Conservation (phyloP, 2,888 invertebrate genomes). For the Drosophila melanosoma region DNA sequence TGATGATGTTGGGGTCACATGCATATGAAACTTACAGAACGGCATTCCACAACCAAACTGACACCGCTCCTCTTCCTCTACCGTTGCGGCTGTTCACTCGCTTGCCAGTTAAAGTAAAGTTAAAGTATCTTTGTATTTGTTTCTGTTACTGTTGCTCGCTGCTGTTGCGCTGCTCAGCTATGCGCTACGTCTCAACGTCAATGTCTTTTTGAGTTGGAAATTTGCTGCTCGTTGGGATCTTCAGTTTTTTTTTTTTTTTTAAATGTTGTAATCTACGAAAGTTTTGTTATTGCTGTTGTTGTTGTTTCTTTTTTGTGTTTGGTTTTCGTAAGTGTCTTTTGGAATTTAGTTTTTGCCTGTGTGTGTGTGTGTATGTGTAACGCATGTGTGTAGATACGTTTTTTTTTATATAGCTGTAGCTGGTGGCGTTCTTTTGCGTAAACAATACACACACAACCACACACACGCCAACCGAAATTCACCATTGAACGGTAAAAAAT, state of each 20-base stretch:
- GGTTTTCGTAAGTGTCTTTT: slow-evolving; percentile 68
- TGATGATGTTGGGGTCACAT: slow-evolving; percentile 66
- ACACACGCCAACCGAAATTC: slow-evolving; percentile 53
- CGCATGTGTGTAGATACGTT: slow-evolving; percentile 21
- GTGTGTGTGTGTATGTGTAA: slow-evolving; percentile 32
- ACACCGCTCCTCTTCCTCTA: slow-evolving; percentile 18
- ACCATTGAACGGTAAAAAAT: slow-evolving; percentile 76
- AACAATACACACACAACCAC: slow-evolving; percentile 50
- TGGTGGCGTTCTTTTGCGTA: slow-evolving; percentile 68
- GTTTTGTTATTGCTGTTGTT: slow-evolving; percentile 47
- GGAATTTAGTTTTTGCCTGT: slow-evolving; percentile 26
- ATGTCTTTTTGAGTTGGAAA: slow-evolving; percentile 36
- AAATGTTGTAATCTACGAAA: slow-evolving; percentile 68
- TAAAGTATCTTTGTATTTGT: slow-evolving; percentile 60
- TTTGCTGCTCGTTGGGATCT: slow-evolving; percentile 40
- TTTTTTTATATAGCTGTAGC: slow-evolving; percentile 47
- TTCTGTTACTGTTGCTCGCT: slow-evolving; percentile 35
- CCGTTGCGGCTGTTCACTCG: slow-evolving; percentile 7
- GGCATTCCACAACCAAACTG: slow-evolving; percentile 78
- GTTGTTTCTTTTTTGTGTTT: slow-evolving; percentile 28
- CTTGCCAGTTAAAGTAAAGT: slow-evolving; percentile 32
- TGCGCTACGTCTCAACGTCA: slow-evolving; percentile 62
- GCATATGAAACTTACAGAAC: slow-evolving; percentile 83
- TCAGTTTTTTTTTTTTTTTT: slow-evolving; percentile 36
- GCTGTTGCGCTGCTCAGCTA: slow-evolving; percentile 29